Percentiles rank a stretch among this genome's conserved stretches.
These are phyloP conservation scores for Leptobrachium ailaonicum DNA, from an alignment of 2,113 vertebrate species.

Conservation along the genomic window DNA sequence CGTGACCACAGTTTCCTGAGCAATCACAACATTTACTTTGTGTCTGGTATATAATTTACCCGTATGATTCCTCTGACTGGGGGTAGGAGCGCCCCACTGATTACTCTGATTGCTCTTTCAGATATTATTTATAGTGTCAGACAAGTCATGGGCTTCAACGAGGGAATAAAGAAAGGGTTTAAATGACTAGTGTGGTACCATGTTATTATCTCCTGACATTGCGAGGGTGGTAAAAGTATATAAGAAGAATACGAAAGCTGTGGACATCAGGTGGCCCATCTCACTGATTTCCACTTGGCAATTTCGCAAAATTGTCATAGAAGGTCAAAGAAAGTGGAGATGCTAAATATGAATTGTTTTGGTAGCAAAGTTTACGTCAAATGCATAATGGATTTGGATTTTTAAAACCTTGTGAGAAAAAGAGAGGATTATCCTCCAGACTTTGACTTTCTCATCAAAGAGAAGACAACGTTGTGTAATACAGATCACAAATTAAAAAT, in stretches of 20 bases:
- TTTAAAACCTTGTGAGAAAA: no score
- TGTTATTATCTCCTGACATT: conserved; percentile 45
- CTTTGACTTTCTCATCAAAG: no score
- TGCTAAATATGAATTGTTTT: no score
- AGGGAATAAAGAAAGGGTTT: conserved; percentile 28
- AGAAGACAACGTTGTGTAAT: no score
- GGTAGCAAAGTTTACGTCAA: no score
- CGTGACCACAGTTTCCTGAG: conserved; percentile 39
- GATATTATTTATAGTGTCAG: conserved; percentile 42
- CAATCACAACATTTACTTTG: conserved; percentile 41
- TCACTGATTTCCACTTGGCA: no score
- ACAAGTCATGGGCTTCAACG: conserved; percentile 25
- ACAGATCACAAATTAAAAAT: no score
- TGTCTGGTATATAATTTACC: conserved; percentile 45
- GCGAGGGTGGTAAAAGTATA: conserved; percentile 17
- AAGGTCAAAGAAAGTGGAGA: no score
- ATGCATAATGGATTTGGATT: no score
- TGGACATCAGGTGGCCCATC: conserved; percentile 19
- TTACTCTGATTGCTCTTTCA: conserved; percentile 44
- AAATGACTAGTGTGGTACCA: conserved; percentile 39
- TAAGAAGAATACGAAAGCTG: conserved; percentile 13
- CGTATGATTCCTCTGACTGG: conserved; percentile 29
- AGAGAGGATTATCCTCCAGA: no score
- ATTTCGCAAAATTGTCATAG: no score
- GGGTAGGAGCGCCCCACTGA: conserved; percentile 26